phyloP scores from a whole-genome alignment of 2,797 vertebrate genomes.

The Coendou prehensilis region DNA sequence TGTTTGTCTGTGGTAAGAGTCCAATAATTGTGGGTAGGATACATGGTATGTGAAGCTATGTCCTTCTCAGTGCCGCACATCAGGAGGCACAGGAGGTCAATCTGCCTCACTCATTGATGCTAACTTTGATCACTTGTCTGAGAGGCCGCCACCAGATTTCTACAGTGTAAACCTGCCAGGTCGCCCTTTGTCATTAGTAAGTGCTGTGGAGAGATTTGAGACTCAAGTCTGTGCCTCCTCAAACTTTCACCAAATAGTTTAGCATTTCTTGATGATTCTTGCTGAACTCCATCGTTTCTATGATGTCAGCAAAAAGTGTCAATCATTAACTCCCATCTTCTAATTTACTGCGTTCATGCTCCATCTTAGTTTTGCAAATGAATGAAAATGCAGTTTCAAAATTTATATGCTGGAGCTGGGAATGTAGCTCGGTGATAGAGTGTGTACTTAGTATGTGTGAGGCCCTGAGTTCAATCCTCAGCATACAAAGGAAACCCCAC shows the following conservation, averaged over 20 bases:
- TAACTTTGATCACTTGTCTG: neutral
- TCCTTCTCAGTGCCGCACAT: neutral
- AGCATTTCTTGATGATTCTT: constrained; percentile 7
- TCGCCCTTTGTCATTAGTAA: neutral
- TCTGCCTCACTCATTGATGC: neutral
- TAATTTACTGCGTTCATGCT: neutral
- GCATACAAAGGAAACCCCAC: neutral
- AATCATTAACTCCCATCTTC: neutral
- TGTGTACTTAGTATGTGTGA: neutral
- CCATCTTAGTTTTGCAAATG: neutral
- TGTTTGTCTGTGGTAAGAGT: neutral
- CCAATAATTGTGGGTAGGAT: neutral
- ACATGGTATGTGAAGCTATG: neutral
- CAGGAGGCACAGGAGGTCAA: neutral
- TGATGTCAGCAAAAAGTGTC: neutral
- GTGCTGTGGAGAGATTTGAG: neutral
- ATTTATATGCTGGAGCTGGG: neutral
- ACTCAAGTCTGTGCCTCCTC: neutral
- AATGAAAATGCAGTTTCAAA: constrained; percentile 23
- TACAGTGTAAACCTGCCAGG: neutral
- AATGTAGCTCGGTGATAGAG: neutral
- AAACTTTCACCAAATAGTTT: neutral
- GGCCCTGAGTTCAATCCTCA: neutral
- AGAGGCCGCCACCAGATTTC: neutral
- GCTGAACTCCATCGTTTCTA: neutral